phyloP scores from a whole-genome alignment of 1,140 invertebrate species.

The Diplogasteroides magnus region DNA sequence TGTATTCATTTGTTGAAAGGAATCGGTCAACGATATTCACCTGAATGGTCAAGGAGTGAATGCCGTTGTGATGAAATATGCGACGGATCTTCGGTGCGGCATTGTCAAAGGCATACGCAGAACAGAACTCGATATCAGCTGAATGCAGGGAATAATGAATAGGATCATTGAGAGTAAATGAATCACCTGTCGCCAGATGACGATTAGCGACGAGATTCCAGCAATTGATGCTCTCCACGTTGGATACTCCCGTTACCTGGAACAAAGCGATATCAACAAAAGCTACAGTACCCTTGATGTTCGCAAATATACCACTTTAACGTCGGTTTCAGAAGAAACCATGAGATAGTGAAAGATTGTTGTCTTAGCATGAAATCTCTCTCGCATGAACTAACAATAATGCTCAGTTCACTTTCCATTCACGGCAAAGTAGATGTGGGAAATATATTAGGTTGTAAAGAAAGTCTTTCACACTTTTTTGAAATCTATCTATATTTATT shows the following conservation, averaged over 20 bases:
- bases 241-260: constrained; percentile 61
- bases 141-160: constrained; percentile 61
- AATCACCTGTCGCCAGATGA: constrained; percentile 2
- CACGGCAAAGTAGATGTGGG: no score
- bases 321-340: no score
- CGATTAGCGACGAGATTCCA: constrained; percentile 62
- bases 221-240: constrained; percentile 64
- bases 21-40: no score
- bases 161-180: constrained; percentile 61
- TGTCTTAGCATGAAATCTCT: constrained; percentile 20
- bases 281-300: no score
- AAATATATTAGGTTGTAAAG: no score
- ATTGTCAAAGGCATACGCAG: constrained; percentile 13
- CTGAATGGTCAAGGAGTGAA: constrained; percentile 65
- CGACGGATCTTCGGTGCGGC: constrained; percentile 59
- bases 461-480: no score
- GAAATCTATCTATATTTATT: no score
- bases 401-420: no score
- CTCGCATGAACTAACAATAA: no score
- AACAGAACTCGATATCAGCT: constrained; percentile 4
- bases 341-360: no score
- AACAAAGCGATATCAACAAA: constrained; percentile 9
- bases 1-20: no score
- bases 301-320: constrained; percentile 3
- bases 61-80: constrained; percentile 63